A percentile compares a stretch with the other conserved stretches of the same genome.
Evolutionary conservation across 35 echinoderm and acorn worm genomes (phyloP).

Genomic region (Ptychodera flava): DNA sequence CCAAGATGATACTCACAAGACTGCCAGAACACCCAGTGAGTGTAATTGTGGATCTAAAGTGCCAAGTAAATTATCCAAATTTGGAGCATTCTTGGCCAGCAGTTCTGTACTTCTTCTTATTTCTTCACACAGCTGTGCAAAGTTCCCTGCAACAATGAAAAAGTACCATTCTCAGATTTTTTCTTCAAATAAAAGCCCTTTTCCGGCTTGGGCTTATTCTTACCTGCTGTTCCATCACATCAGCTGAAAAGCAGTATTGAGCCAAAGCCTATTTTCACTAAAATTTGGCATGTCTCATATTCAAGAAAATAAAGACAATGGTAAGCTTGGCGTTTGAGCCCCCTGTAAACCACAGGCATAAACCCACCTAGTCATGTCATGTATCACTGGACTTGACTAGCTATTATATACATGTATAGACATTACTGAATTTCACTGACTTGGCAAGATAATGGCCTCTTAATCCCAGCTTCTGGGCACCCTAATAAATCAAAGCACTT

Average conservation of each 20-base stretch:
- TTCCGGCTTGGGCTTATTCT: background rate
- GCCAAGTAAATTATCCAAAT: slow-evolving; percentile 63
- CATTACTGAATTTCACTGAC: too few relatives aligned
- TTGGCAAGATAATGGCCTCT: too few relatives aligned
- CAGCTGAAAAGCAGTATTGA: background rate
- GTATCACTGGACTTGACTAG: too few relatives aligned
- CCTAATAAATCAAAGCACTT: too few relatives aligned
- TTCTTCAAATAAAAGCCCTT: background rate
- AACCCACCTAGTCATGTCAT: too few relatives aligned
- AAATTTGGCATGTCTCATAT: background rate
- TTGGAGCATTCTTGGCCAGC: slow-evolving; percentile 77
- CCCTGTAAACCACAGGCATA: too few relatives aligned
- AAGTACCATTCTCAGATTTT: background rate
- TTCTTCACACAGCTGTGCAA: slow-evolving; percentile 90
- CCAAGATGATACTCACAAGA: slow-evolving; percentile 84
- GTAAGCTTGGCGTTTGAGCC: background rate
- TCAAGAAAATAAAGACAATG: background rate
- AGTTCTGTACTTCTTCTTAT: slow-evolving; percentile 82
- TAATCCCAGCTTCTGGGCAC: too few relatives aligned
- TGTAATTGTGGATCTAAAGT: slow-evolving; percentile 93
- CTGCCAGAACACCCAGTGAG: slow-evolving; percentile 80
- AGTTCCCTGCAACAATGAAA: slow-evolving; percentile 63
- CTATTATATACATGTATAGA: too few relatives aligned
- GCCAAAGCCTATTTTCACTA: background rate
- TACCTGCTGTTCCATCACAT: background rate